Percentiles rank a stretch among this genome's conserved stretches.
These are phyloP conservation scores for Drosophila helvetica DNA, from an alignment of 2,888 invertebrate species.

Conservation along the genomic window DNA sequence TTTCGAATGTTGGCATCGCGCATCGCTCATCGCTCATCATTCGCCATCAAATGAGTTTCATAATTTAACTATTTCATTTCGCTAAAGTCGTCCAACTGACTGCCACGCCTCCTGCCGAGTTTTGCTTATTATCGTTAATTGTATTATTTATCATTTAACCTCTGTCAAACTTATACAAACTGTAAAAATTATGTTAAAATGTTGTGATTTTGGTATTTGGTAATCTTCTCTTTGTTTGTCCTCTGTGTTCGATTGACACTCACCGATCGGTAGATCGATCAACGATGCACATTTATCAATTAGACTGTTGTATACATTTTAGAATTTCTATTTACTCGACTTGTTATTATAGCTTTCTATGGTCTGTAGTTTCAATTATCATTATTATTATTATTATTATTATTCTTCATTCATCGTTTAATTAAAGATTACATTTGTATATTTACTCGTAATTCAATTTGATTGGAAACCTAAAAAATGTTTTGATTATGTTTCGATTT, in stretches of 20 bases:
- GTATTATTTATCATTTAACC: constrained; percentile 35
- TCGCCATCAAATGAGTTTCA: constrained; percentile 40
- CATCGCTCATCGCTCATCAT: constrained; percentile 8
- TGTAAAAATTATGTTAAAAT: constrained; percentile 79
- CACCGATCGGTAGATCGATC: constrained; percentile 25
- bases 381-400: constrained; percentile 37
- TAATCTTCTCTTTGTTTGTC: constrained; percentile 47
- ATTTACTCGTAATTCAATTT: constrained; percentile 67
- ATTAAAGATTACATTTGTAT: constrained; percentile 57
- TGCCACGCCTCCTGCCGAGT: constrained; percentile 31
- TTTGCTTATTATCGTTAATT: constrained; percentile 34
- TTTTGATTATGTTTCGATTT: constrained; percentile 78
- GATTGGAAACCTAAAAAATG: constrained; percentile 76
- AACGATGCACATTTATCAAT: constrained; percentile 54
- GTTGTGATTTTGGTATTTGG: constrained; percentile 57
- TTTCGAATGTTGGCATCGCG: constrained; percentile 46
- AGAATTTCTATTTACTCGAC: constrained; percentile 61
- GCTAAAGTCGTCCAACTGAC: constrained; percentile 40
- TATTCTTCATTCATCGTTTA: constrained; percentile 48
- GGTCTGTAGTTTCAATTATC: constrained; percentile 46
- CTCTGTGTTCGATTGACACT: constrained; percentile 36
- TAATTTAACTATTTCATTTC: constrained; percentile 55
- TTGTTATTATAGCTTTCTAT: constrained; percentile 45
- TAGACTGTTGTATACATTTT: constrained; percentile 57
- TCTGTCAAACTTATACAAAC: constrained; percentile 73